Conservation (phyloP, 2,888 invertebrate genomes). For the Cetonia aurata region DNA sequence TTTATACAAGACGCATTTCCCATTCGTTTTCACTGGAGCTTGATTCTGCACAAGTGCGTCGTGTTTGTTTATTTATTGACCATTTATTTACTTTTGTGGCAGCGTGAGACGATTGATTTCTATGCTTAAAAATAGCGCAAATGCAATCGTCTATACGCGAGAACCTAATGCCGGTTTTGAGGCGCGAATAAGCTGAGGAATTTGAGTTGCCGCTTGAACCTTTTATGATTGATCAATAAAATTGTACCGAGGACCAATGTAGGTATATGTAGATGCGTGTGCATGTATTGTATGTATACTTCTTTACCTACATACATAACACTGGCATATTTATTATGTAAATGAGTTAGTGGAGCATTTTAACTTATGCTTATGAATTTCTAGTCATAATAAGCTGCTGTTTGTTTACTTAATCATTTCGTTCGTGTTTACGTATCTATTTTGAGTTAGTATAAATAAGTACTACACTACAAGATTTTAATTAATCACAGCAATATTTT, state of each 20-base stretch:
- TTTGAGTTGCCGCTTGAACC: conserved; percentile 23
- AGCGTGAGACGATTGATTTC: conserved; percentile 6
- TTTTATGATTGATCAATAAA: conserved; percentile 45
- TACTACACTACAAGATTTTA: no score
- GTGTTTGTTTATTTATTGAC: conserved; percentile 40
- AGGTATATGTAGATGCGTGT: neutral
- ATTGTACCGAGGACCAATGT: conserved; percentile 40
- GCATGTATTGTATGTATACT: neutral
- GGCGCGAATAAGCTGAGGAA: conserved; percentile 4
- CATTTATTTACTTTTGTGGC: conserved; percentile 31
- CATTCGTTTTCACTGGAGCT: conserved; percentile 24
- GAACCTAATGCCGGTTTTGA: neutral
- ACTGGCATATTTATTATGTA: conserved; percentile 10
- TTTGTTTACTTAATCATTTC: no score
- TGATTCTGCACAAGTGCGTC: conserved; percentile 35
- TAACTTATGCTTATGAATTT: conserved; percentile 11
- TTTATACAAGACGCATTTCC: conserved; percentile 24
- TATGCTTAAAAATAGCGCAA: conserved; percentile 13
- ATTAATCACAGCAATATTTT: no score
- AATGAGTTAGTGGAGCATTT: conserved; percentile 18
- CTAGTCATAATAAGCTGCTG: no score
- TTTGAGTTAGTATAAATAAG: no score
- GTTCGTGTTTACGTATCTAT: no score
- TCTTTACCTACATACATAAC: neutral
- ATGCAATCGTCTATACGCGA: neutral